Base-by-base conservation (phyloP, 2,888 invertebrate genomes). In the Zhuqinia jingwanae region DNA sequence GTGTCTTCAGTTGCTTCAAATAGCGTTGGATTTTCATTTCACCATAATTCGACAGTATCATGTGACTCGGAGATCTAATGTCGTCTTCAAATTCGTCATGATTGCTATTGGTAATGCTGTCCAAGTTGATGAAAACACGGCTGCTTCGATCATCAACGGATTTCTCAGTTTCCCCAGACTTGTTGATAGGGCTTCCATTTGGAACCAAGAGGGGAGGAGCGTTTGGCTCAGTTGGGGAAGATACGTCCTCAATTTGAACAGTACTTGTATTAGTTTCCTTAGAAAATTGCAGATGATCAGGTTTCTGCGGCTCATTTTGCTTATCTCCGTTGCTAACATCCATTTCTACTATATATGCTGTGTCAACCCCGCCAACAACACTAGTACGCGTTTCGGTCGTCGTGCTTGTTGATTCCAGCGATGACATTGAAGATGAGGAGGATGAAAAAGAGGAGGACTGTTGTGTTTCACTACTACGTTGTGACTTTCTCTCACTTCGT, bases 21-120 rank as follows among this genome's bases (percentile, higher is more conserved):
- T 90, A 91, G 10, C 90, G 65, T 47, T 90, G 91, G 45, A 90
- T 91, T 86, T 91, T 91, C 77, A 91, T 80, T 77, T 91, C 90
- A 5, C 89, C 90, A 58, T 89, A 91, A 17, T 91, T 89, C 2
- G 88, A 89, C 5, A 90, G 83, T n/a, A 90, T 89, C 53, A 58
- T 87, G 53, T 89, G 89, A 83, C 85, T 88, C 13, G 90, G 90
- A 15, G 90, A 88, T 42, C 81, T 30, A 8, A 80, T 50, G 11
- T 70, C 78, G 11, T 87, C 83, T 22, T 84, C 79, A 11, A 50
- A 73, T 8, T 78, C 70, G 15, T 88, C 50, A 22, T 60, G 76
- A 20, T 73, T 75, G 25, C 73, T 73, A 42, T 77, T 58, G 15
- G 22, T 53, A 36, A 85, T 53, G 11, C 70, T 85, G 0, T 85